phyloP scores from a whole-genome alignment of 2,797 vertebrate species.

The Halcyon chelicuti region DNA sequence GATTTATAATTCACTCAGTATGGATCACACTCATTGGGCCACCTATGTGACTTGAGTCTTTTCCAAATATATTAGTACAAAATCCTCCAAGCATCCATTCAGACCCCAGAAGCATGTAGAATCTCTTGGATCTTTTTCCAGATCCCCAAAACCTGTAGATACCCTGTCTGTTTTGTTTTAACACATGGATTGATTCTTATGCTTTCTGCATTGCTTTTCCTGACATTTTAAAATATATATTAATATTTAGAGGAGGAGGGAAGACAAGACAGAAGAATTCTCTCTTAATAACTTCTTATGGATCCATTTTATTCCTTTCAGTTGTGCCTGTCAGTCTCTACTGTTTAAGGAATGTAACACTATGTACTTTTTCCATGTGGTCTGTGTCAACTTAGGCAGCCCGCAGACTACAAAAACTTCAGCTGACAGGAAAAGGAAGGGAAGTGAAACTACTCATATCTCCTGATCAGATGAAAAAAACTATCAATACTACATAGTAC shows the following conservation, averaged over 20 bases:
- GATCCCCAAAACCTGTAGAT: slow-evolving; percentile 4
- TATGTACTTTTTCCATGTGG: not conserved
- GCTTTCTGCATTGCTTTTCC: not conserved
- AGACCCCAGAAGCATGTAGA: not conserved
- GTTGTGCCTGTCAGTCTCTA: not conserved
- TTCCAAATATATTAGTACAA: slow-evolving; percentile 28
- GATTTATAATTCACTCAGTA: not conserved
- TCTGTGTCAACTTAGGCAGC: not conserved
- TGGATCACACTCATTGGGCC: not conserved
- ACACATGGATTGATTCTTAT: not conserved
- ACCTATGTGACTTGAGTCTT: slow-evolving; percentile 35
- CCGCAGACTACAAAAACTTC: not conserved
- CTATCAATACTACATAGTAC: not conserved
- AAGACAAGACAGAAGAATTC: not conserved
- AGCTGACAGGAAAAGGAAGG: not conserved
- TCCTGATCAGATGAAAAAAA: not conserved
- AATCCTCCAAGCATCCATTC: not conserved
- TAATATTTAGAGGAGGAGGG: not conserved
- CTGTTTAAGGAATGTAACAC: not conserved
- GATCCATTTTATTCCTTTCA: not conserved
- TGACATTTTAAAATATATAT: not conserved
- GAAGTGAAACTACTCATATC: not conserved
- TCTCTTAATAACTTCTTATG: not conserved
- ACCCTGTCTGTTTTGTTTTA: not conserved
- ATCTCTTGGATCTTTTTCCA: slow-evolving; percentile 31